phyloP scores from a whole-genome alignment of 2,888 invertebrate genomes.

The Eristalis intricaria region DNA sequence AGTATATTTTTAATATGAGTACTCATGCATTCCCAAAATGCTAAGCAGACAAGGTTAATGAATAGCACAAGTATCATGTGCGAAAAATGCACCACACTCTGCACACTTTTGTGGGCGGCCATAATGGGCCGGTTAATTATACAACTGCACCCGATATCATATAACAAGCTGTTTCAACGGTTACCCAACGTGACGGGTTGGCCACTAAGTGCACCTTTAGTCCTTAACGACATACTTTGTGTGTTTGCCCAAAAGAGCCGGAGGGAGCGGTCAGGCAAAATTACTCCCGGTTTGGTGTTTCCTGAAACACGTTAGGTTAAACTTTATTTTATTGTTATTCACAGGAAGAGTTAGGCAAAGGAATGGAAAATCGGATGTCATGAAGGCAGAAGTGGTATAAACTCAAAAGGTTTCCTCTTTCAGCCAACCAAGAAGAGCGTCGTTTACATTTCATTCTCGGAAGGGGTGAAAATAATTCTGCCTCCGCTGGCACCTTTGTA shows the following conservation, averaged over 20 bases:
- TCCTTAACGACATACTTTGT: conserved; percentile 10
- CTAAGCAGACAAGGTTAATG: conserved; percentile 13
- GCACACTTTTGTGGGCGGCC: conserved; percentile 20
- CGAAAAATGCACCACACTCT: background rate
- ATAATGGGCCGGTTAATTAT: conserved; percentile 41
- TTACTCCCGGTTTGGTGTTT: conserved; percentile 45
- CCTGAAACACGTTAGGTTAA: conserved; percentile 50
- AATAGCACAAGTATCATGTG: conserved; percentile 3
- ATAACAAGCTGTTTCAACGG: conserved; percentile 18
- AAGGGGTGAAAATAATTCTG: conserved; percentile 31
- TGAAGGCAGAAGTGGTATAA: conserved; percentile 32
- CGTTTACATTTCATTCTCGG: conserved; percentile 39
- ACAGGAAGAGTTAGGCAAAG: conserved; percentile 25
- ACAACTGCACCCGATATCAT: conserved; percentile 24
- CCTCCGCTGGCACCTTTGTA: conserved; percentile 13
- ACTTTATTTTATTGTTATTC: conserved; percentile 41
- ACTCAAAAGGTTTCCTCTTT: conserved; percentile 37
- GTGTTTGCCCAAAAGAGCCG: conserved; percentile 2
- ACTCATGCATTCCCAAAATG: background rate
- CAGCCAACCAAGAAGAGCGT: background rate
- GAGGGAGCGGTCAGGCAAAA: conserved; percentile 42
- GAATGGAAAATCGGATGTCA: conserved; percentile 41
- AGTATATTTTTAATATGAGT: background rate
- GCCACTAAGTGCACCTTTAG: conserved; percentile 39
- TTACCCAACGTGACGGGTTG: conserved; percentile 12